Evolutionary conservation across 2,797 vertebrate genomes (phyloP).

Genomic region (Hybognathus amarus): DNA sequence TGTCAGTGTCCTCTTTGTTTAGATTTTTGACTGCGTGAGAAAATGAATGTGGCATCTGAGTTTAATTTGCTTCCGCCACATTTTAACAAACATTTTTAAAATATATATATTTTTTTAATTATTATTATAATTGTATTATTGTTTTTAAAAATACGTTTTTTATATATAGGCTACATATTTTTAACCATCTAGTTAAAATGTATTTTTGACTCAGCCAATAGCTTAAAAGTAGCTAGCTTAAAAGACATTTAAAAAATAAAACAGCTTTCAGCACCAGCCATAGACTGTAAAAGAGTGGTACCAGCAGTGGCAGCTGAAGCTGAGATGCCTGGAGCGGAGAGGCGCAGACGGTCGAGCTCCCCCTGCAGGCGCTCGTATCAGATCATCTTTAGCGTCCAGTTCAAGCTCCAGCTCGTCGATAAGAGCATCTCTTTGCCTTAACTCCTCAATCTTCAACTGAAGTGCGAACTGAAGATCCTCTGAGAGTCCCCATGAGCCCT

Average conservation of each 20-base stretch:
- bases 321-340: slow-evolving; percentile 68
- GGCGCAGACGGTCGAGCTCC: slow-evolving; percentile 80
- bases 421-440: slow-evolving; percentile 82
- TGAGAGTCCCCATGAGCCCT: slow-evolving; percentile 78
- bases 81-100: too few relatives aligned
- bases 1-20: too few relatives aligned
- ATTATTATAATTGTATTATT: too few relatives aligned
- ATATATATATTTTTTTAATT: too few relatives aligned
- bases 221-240: too few relatives aligned
- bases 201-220: neutral
- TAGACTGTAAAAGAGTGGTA: neutral
- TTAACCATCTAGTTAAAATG: neutral
- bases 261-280: slow-evolving; percentile 37
- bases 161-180: too few relatives aligned
- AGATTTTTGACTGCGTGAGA: too few relatives aligned
- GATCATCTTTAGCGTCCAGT: slow-evolving; percentile 82
- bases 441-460: slow-evolving; percentile 83
- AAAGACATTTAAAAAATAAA: neutral
- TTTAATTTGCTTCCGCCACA: too few relatives aligned
- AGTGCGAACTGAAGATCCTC: slow-evolving; percentile 84
- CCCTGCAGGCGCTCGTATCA: slow-evolving; percentile 83
- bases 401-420: slow-evolving; percentile 84
- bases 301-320: slow-evolving; percentile 64
- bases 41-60: too few relatives aligned
- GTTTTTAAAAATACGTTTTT: too few relatives aligned